phyloP scores from a whole-genome alignment of 2,888 invertebrate species.

The Notocelia uddmanniana region DNA sequence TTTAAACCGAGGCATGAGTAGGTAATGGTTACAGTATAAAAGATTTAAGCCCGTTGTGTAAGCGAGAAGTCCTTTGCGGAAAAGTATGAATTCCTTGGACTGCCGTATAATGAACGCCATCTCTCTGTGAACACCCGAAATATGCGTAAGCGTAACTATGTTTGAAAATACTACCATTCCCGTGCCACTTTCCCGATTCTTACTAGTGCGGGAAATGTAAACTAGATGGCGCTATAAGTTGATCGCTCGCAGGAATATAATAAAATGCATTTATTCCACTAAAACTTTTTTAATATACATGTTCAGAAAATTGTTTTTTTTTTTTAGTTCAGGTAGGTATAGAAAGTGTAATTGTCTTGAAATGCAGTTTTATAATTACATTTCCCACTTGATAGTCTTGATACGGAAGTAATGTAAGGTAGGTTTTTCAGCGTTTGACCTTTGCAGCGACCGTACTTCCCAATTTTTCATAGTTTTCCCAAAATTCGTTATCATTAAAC shows the following conservation, averaged over 20 bases:
- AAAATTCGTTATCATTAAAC: too few species aligned
- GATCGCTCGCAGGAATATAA: not conserved
- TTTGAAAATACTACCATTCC: not conserved
- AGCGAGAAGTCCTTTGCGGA: too few species aligned
- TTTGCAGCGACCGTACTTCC: too few species aligned
- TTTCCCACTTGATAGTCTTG: too few species aligned
- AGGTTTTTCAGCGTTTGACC: too few species aligned
- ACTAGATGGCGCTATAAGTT: conserved; percentile 3
- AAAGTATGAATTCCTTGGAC: not conserved
- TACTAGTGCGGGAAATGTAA: not conserved
- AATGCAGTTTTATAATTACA: too few species aligned
- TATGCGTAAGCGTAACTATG: not conserved
- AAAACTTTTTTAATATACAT: not conserved
- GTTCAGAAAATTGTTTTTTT: too few species aligned
- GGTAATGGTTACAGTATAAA: not conserved
- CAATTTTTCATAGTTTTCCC: too few species aligned
- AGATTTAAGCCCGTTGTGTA: not conserved
- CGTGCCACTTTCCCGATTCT: not conserved
- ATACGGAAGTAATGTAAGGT: too few species aligned
- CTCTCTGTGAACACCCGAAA: not conserved
- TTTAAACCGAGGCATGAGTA: too few species aligned
- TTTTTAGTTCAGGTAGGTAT: not conserved
- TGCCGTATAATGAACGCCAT: conserved; percentile 6
- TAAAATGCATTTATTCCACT: not conserved
- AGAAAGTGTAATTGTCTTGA: too few species aligned